Base-by-base conservation (phyloP, 1,140 invertebrate genomes). In the Zaprionus taronus region DNA sequence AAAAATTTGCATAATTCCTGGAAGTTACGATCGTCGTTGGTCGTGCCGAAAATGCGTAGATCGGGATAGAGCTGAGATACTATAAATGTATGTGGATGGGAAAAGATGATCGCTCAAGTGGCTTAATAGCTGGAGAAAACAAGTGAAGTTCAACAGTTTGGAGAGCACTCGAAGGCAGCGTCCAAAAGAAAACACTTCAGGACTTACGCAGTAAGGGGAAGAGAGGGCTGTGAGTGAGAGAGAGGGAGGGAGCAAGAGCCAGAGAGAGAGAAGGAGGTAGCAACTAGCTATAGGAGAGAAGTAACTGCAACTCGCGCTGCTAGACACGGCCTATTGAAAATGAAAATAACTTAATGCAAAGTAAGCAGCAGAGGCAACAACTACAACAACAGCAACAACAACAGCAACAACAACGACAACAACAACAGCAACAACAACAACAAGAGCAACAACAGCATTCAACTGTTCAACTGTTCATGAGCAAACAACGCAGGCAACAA, bases 321-420 rank as follows among this genome's bases (percentile, higher is more conserved):
- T 82, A 82, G 83, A 69, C 81, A 89, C 76, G 85, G 84, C 84
- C 84, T 89, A 89, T 89, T 89, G 84, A 89, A 89, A 89, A 89
- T 84, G 85, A 89, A 89, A 89, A 89, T 89, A 89, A 89, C 85
- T 89, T 89, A 89, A 89, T 89, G 85, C 85, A 90, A 89, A 90
- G 83, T 82, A 86, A 86, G 83, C 83, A 72, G 83, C 83, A 66
- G 65, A 67, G 62, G 79, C 68, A 70, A 22, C 72, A 57, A 47
- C 62, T 31, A 41, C 70, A 67, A 67, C 56, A 53, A 7, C 49
- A 41, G 34, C 24, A 63, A 7, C 62, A 65, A 24, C 34, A 60
- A 55, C n/a, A n/a, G n/a, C n/a, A n/a, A n/a, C n/a, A n/a, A n/a
- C n/a, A n/a, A n/a, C n/a, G n/a, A n/a, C 41, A 61, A 38, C 62